Evolutionary conservation across 2,888 invertebrate genomes (phyloP), one percentile per base, ranked within the genome.

Genomic region (Drosophila seclusa): DNA sequence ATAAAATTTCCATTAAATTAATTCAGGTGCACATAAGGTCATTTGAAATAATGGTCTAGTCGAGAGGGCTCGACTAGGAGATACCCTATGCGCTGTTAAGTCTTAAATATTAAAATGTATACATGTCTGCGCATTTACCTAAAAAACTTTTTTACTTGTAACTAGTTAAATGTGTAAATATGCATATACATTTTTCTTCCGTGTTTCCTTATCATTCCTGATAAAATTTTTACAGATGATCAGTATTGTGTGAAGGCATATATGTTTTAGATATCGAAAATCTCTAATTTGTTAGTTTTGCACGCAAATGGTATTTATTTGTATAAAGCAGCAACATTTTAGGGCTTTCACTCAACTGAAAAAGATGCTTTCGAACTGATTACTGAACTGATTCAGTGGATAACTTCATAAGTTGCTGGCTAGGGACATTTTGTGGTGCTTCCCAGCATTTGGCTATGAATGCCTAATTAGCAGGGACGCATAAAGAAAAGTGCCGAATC

Each of bases 401-500:
- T 21, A 32, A 11, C 4, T 27, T 5, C 16, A 24, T 11, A 29
- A 50, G 27, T 45, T 50, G 24, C 21, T 24, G 24, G 11, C 2
- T 36, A n/a, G 16, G 27, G 31, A n/a, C 16, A 21, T 42, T 45
- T 36, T 48, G 36, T 61, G 45, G 55, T 61, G 60, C 61, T 64
- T 66, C 66, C 48, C 58, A 62, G 53, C 27, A 36, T 24, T 49
- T 61, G 55, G 57, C 68, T 65, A 68, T 89, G 84, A 84, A 84
- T 87, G 70, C 54, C 67, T 84, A 88, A 83, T 88, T 83, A 88
- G 83, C 52, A 52, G 72, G 67, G 67, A 18, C 21, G 53, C 54
- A 69, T 66, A 63, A 78, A 61, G 74, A 59, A 82, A 85, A 87
- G 52, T 75, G 90, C 80, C 69, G 77, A 72, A 85, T 85, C 90